Evolutionary conservation across 2,113 vertebrate species (phyloP), one percentile per base, ranked within the genome.

Genomic region (Prionailurus bengalensis): DNA sequence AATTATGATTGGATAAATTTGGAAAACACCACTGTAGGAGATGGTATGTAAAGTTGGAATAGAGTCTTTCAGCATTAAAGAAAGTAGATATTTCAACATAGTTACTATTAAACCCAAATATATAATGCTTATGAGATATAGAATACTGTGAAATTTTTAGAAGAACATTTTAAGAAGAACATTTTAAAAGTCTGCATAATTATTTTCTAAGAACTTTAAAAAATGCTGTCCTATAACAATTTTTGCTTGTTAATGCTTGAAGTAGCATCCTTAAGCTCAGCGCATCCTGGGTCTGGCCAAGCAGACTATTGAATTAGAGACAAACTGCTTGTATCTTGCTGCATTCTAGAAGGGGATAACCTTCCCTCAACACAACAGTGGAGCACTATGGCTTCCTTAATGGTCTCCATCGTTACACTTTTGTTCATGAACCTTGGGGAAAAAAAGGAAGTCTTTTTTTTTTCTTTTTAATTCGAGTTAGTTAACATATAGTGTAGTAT

Each of bases 161-260:
- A 45, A 45, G 45, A 45, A 45, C 15, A 51, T 61, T 91, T 91
- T 36, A 36, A 79, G 45, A 58, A 73, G 42, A 94, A 23, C 70
- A 73, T 78, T 85, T 95, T 39, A 53, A 70, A 94, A 89, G 63
- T 66, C 36, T 66, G 33, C n/a, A 29, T 58, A 82, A 55, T 87
- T 79, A 87, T 76, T 88, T 97, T 10, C n/a, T 17, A 27, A 92
- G 23, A 68, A 85, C 23, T 92, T 89, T 25, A 39, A 16, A 89
- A 97, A 87, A 48, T 94, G 16, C 23, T 85, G 11, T 51, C 33
- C 76, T 84, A 33, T 45, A 33, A 15, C 14, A 76, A 27, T 39
- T 86, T 78, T 83, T 94, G 76, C 27, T 89, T 55, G 4, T 33
- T 81, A 16, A 29, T 51, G 2, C 39, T 45, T 68, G 16, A 74